Base-by-base conservation (phyloP, 1,140 invertebrate species). In the Campoletis sonorensis region DNA sequence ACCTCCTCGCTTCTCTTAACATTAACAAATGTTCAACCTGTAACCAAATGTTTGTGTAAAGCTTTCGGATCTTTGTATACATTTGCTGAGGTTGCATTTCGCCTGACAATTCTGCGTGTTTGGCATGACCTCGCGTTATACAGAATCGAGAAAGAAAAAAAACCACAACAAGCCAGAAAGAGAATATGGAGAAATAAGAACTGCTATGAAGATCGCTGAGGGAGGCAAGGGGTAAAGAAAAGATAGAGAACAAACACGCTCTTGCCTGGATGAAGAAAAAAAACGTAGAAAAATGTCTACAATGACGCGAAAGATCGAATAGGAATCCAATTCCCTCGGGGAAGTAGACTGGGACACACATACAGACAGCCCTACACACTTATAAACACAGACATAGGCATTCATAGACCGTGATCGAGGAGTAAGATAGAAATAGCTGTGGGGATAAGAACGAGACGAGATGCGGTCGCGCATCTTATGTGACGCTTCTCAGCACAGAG, bases 261-360 rank as follows among this genome's bases (percentile, higher is more conserved):
- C n/a, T 64, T 64, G n/a, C 61, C 61, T 10, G 23, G 61, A 64
- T 64, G 23, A 64, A 21, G 51, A n/a, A 76, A 37, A 72, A 23
- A n/a, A 51, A 68, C n/a, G n/a, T n/a, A n/a, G n/a, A 33, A 76
- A 81, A 75, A 76, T 81, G 58, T 81, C 54, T 67, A 45, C 71
- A 58, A 81, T 81, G 71, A 81, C 54, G 68, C 18, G 45, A 30
- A 40, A 67, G 71, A 81, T 81, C 79, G 79, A 75, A 81, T 81
- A 58, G 71, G 54, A 76, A 81, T 81, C 45, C 79, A 75, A 81
- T 81, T 76, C 71, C 72, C 71, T 64, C 26, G 27, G 37, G 33
- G 79, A 72, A 72, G 70, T 70, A 37, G 18, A 70, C 68, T 30
- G 68, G 40, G 27, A 70, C 26, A 67, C 64, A 54, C 16, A 54